Conservation (phyloP, 2,797 vertebrate genomes). For the Enteromius paludinosus region DNA sequence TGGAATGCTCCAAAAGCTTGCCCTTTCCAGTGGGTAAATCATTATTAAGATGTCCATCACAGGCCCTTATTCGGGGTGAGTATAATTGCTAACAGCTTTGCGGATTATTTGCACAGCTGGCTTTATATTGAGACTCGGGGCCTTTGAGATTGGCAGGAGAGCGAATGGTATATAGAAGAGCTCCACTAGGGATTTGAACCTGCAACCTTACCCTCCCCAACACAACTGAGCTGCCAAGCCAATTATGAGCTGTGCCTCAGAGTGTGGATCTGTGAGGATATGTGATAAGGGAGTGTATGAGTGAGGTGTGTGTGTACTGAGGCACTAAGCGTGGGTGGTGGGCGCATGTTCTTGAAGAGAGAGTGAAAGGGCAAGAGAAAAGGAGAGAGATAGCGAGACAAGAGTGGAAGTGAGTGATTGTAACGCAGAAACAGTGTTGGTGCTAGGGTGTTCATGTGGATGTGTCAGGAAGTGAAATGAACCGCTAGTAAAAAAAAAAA, state of each 20-base stretch:
- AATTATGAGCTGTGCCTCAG: constrained; percentile 64
- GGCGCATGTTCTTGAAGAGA: constrained; percentile 25
- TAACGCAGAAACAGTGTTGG: constrained; percentile 5
- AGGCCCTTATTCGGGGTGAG: constrained; percentile 54
- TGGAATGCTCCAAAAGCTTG: constrained; percentile 54
- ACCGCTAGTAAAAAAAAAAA: constrained; percentile 2
- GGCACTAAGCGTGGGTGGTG: constrained; percentile 23
- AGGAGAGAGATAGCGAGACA: constrained; percentile 40
- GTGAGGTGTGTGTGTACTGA: constrained; percentile 16
- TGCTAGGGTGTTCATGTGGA: constrained; percentile 31
- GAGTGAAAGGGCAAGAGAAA: constrained; percentile 38
- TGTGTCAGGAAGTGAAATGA: constrained; percentile 39
- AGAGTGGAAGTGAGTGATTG: constrained; percentile 47
- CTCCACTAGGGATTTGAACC: constrained; percentile 63
- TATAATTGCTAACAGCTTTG: constrained; percentile 67
- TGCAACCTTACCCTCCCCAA: constrained; percentile 64
- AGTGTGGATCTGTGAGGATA: constrained; percentile 42
- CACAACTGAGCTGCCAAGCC: constrained; percentile 67
- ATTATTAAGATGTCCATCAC: constrained; percentile 65
- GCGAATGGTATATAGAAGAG: constrained; percentile 51
- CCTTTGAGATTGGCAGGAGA: constrained; percentile 60
- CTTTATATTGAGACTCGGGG: constrained; percentile 59
- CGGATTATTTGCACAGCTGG: constrained; percentile 62
- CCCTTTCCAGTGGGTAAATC: constrained; percentile 62
- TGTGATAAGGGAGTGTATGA: constrained; percentile 36